Evolutionary conservation across 1,140 invertebrate species (phyloP).

Genomic region (Ceratitis capitata): DNA sequence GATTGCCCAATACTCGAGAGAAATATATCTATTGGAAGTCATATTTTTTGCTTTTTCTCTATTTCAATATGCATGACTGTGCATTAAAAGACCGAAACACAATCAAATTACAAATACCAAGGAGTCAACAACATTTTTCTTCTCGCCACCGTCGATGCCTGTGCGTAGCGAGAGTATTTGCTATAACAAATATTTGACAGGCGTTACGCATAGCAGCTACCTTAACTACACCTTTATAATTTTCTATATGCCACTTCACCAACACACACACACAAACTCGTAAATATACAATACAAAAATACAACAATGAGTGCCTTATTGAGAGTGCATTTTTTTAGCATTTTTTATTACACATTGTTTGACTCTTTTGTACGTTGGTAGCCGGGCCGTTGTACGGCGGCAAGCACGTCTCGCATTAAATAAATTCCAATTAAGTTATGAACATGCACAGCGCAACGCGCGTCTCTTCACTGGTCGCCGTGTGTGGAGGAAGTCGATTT

Average conservation of each 20-base stretch:
- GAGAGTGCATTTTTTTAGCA: background rate
- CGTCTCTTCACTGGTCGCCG: background rate
- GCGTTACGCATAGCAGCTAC: background rate
- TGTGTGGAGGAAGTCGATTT: background rate
- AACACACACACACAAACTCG: background rate
- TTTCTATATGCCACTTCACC: background rate
- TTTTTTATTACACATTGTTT: background rate
- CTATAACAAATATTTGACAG: slow-evolving; percentile 19
- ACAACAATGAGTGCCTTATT: background rate
- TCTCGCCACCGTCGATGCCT: background rate
- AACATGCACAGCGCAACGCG: background rate
- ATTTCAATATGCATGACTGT: background rate
- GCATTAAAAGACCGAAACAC: background rate
- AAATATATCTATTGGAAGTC: background rate
- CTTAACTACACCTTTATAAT: background rate
- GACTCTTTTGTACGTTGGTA: no score
- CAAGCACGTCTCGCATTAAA: slow-evolving; percentile 30
- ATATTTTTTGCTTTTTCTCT: background rate
- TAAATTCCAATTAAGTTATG: slow-evolving; percentile 36
- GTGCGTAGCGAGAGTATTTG: background rate
- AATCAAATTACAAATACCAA: background rate
- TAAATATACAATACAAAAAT: no score
- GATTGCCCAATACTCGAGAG: no score
- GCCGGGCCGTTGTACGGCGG: background rate
- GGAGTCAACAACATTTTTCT: background rate